phyloP scores from a whole-genome alignment of 2,888 invertebrate species.

The Perdita meconis region DNA sequence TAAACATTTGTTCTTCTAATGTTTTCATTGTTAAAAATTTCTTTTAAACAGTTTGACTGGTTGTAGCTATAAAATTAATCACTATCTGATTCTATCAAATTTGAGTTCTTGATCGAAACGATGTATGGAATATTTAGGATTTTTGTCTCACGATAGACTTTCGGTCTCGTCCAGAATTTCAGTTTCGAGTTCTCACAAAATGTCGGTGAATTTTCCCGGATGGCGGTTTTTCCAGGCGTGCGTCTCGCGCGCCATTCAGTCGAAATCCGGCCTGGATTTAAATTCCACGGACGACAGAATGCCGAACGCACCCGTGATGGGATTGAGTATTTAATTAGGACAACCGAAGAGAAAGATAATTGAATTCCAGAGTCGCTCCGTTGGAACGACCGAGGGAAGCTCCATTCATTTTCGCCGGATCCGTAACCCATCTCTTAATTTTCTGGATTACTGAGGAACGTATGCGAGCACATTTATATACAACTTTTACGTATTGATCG shows the following conservation, averaged over 20 bases:
- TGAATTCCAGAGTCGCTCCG: constrained; percentile 73
- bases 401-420: constrained; percentile 47
- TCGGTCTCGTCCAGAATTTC: not conserved
- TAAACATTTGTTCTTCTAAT: too few species aligned
- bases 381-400: constrained; percentile 54
- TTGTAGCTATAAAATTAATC: too few species aligned
- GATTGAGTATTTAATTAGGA: constrained; percentile 80
- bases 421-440: constrained; percentile 76
- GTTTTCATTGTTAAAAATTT: too few species aligned
- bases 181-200: not conserved
- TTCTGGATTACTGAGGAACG: constrained; percentile 73
- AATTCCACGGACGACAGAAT: constrained; percentile 57
- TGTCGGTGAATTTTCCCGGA: constrained; percentile 22
- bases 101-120: too few species aligned
- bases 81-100: too few species aligned
- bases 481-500: constrained; percentile 60
- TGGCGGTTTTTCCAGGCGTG: constrained; percentile 5
- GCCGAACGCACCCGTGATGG: constrained; percentile 66
- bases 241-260: constrained; percentile 39
- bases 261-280: constrained; percentile 55
- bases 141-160: too few species aligned
- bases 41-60: too few species aligned
- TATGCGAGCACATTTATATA: constrained; percentile 70
- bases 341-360: constrained; percentile 76
- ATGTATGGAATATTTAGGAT: too few species aligned